A percentile compares a stretch with the other conserved stretches of the same genome.
phyloP scores from a whole-genome alignment of 2,113 vertebrate genomes.

The Chiloscyllium plagiosum region DNA sequence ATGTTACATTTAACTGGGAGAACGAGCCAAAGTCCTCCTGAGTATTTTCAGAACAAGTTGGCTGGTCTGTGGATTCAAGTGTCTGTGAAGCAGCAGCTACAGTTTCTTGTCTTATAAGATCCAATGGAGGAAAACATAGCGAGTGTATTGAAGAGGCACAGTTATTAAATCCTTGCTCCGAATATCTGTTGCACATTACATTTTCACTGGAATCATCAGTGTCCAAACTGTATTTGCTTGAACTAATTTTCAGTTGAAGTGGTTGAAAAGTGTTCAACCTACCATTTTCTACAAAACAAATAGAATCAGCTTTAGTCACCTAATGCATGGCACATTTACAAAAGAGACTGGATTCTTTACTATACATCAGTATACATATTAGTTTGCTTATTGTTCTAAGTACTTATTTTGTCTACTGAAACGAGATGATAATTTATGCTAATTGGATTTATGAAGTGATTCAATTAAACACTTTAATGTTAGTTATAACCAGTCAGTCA shows the following conservation, averaged over 20 bases:
- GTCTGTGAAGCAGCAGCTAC: background rate
- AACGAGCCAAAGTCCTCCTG: slow-evolving; percentile 45
- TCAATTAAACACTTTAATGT: background rate
- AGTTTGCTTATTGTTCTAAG: background rate
- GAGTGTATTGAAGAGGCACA: background rate
- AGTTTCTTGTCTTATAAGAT: background rate
- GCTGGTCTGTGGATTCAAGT: background rate
- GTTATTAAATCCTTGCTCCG: background rate
- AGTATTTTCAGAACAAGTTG: slow-evolving; percentile 29
- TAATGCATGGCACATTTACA: background rate
- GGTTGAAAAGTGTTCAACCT: slow-evolving; percentile 56
- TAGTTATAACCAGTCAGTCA: background rate
- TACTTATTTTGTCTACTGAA: background rate
- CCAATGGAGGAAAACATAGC: background rate
- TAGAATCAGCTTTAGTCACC: background rate
- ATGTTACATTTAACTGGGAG: slow-evolving; percentile 46
- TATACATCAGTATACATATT: background rate
- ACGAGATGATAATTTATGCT: background rate
- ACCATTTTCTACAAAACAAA: background rate
- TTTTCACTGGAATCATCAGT: slow-evolving; percentile 41
- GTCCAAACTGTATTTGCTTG: slow-evolving; percentile 49
- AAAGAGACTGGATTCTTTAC: too few relatives aligned
- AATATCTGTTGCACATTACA: slow-evolving; percentile 37
- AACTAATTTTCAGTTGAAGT: slow-evolving; percentile 55
- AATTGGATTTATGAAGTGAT: background rate